Evolutionary conservation across 1,140 invertebrate species (phyloP), one percentile per base, ranked within the genome.

Genomic region (Eupristina koningsbergeri): DNA sequence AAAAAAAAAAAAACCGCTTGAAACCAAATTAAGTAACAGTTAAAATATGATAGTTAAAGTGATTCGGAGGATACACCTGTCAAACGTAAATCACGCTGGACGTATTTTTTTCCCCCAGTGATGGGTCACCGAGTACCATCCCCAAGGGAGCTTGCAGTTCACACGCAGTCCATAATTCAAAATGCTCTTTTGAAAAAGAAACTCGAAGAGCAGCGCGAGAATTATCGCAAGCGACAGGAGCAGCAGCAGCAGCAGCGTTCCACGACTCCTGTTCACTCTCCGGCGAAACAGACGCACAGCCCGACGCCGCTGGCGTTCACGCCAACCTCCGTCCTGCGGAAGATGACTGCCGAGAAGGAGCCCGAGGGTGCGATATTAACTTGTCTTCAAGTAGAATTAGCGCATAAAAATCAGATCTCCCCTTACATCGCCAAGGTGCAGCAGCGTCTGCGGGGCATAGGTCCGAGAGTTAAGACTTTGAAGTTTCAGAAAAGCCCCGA

Each of bases 261-360:
- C 15, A 89, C 89, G 63, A 89, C 64, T 17, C 92, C 92, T 53
- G 87, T 93, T 26, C 91, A 89, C 53, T 89, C 89, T 9, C 89
- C 92, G 69, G 89, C 89, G 15, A 93, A 93, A 86, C 91, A 92
- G 81, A 90, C 90, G 8, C 85, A 90, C 85, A 92, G 91, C 63
- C 94, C 95, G 15, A 95, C 95, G 53, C 95, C 95, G 11, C 93
- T 96, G 81, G 96, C 97, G 7, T 98, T 98, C 91, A 98, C 97
- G 6, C 97, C 97, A 69, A 98, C 97, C 15, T 97, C 97, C 67
- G 96, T 97, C 53, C 94, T 98, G 88, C 94, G 97, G 47, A 98
- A 98, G 92, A 97, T 98, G 97, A 97, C 97, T 63, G 97, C 96
- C 34, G 97, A 98, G 86, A 97, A 97, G 90, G 96, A 96, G 86